phyloP scores from a whole-genome alignment of 2,797 vertebrate species.

The Muscicapa comitata region DNA sequence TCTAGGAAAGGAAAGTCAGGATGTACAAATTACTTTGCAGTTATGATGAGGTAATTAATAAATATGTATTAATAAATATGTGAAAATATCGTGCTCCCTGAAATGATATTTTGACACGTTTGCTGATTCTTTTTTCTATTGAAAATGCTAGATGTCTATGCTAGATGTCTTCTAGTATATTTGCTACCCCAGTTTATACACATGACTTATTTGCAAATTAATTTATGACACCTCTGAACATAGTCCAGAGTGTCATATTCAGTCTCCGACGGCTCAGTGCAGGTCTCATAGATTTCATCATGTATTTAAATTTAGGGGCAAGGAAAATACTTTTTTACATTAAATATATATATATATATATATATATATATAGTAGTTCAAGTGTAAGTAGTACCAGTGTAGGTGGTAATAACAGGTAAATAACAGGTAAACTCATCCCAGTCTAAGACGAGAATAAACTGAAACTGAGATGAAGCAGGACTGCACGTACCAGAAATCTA shows the following conservation, averaged over 20 bases:
- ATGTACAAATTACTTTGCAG: neutral
- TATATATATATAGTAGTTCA: neutral
- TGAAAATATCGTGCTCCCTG: neutral
- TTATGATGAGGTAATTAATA: neutral
- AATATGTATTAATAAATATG: neutral
- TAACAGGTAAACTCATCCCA: neutral
- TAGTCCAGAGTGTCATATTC: neutral
- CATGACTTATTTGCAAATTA: neutral
- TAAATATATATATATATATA: neutral
- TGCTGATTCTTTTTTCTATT: neutral
- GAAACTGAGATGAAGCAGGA: neutral
- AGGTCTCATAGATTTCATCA: neutral
- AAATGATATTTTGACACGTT: neutral
- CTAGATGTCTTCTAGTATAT: neutral
- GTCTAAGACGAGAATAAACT: neutral
- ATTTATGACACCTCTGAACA: neutral
- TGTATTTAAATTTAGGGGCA: neutral
- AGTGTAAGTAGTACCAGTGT: neutral
- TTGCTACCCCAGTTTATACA: neutral
- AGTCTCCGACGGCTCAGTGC: neutral
- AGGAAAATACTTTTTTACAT: neutral
- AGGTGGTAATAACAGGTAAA: neutral
- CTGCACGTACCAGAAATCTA: neutral
- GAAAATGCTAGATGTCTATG: neutral
- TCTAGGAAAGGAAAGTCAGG: slow-evolving; percentile 8